phyloP scores from a whole-genome alignment of 2,888 invertebrate genomes.

The Blastobasis lacticolella region DNA sequence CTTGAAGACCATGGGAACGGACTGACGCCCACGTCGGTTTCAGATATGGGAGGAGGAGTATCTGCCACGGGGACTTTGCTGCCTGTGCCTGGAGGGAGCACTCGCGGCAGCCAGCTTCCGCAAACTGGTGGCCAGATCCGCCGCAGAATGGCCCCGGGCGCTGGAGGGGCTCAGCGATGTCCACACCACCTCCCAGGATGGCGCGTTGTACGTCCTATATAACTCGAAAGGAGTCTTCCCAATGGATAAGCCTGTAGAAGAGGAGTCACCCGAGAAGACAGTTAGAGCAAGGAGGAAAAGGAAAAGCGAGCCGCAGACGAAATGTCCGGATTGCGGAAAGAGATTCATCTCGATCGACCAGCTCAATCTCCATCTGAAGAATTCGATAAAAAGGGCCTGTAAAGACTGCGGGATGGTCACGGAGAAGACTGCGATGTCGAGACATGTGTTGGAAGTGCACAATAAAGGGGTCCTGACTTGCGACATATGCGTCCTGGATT shows the following conservation, averaged over 20 bases:
- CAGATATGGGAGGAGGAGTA: constrained; percentile 48
- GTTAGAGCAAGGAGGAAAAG: not conserved
- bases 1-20: constrained; percentile 28
- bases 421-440: constrained; percentile 28
- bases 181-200: no score
- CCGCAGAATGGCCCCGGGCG: constrained; percentile 35
- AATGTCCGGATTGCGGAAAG: constrained; percentile 42
- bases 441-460: constrained; percentile 36
- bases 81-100: constrained; percentile 36
- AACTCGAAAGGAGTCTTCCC: constrained; percentile 11
- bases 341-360: constrained; percentile 26
- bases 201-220: no score
- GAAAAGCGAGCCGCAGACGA: not conserved
- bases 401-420: constrained; percentile 31
- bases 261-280: constrained; percentile 17
- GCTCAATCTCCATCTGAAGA: constrained; percentile 43
- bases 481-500: constrained; percentile 33
- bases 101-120: constrained; percentile 36
- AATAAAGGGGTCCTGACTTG: constrained; percentile 25
- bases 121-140: constrained; percentile 34
- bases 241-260: constrained; percentile 22
- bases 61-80: constrained; percentile 46
- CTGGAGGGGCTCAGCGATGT: no score
- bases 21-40: constrained; percentile 58
- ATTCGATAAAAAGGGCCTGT: constrained; percentile 37